phyloP scores from a whole-genome alignment of 2,888 invertebrate species.

The Galeopsomyia nigrocyanea region DNA sequence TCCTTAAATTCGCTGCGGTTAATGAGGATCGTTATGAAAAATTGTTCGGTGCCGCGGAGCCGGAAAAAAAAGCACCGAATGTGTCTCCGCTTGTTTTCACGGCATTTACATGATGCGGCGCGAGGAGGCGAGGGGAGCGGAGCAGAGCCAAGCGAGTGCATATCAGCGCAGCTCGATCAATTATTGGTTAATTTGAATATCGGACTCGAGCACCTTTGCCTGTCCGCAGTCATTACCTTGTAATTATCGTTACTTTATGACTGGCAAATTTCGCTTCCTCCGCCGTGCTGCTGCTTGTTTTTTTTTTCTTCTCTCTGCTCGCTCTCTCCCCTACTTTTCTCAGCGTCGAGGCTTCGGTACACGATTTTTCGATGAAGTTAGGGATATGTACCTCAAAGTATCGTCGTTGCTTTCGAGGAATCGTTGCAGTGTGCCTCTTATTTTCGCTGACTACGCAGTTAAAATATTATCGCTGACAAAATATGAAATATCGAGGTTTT shows the following conservation, averaged over 20 bases:
- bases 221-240: slow-evolving; percentile 61
- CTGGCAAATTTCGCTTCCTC: slow-evolving; percentile 53
- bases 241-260: slow-evolving; percentile 67
- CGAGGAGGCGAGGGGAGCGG: slow-evolving; percentile 50
- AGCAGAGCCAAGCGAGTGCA: not conserved
- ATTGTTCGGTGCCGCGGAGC: slow-evolving; percentile 35
- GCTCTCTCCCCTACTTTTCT: too few relatives aligned
- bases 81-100: slow-evolving; percentile 63
- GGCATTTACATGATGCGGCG: slow-evolving; percentile 67
- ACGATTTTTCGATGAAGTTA: too few relatives aligned
- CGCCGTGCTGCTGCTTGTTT: slow-evolving; percentile 32
- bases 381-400: too few relatives aligned
- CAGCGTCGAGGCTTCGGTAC: too few relatives aligned
- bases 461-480: too few relatives aligned
- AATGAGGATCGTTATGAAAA: slow-evolving; percentile 49
- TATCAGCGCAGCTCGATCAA: slow-evolving; percentile 64
- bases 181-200: slow-evolving; percentile 69
- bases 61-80: slow-evolving; percentile 15
- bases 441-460: too few relatives aligned
- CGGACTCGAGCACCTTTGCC: slow-evolving; percentile 56
- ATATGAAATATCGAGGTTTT: too few relatives aligned
- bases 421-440: too few relatives aligned
- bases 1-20: slow-evolving; percentile 29
- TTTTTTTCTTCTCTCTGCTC: not conserved
- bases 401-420: too few relatives aligned